phyloP scores from a whole-genome alignment of 1,140 invertebrate species.

The Gryon sp. region DNA sequence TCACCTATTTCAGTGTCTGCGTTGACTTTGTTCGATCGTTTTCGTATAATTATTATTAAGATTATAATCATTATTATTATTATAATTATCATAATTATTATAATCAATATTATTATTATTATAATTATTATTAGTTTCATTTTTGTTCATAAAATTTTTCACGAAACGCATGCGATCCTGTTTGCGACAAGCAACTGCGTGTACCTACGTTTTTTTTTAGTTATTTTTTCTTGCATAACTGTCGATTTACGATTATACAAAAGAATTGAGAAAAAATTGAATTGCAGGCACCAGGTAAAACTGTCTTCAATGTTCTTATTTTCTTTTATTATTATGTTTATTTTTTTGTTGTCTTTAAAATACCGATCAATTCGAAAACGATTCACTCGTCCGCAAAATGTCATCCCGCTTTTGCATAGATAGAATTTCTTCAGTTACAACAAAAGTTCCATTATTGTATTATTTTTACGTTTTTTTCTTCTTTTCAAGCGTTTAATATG shows the following conservation, averaged over 20 bases:
- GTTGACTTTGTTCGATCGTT: no score
- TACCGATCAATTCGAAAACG: constrained; percentile 72
- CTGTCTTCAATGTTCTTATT: constrained; percentile 58
- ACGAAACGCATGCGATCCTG: constrained; percentile 28
- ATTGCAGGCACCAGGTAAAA: constrained; percentile 75
- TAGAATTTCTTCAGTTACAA: constrained; percentile 77
- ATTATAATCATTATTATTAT: no score
- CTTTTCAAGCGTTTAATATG: constrained; percentile 76
- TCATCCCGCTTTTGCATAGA: constrained; percentile 72
- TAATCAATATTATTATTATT: no score
- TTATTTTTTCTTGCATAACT: no score
- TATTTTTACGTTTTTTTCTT: no score
- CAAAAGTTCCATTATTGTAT: no score
- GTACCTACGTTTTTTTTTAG: no score
- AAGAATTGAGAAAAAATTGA: constrained; percentile 69
- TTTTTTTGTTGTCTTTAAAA: constrained; percentile 38
- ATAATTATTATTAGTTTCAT: no score
- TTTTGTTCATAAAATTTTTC: constrained; percentile 34
- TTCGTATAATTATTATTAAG: no score
- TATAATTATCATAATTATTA: no score
- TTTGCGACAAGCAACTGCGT: constrained; percentile 21
- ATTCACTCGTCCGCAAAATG: constrained; percentile 70
- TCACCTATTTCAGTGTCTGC: no score
- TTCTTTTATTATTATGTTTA: neutral
- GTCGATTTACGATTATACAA: constrained; percentile 46